phyloP scores from a whole-genome alignment of 2,888 invertebrate species.

The Amphipyra berbera region DNA sequence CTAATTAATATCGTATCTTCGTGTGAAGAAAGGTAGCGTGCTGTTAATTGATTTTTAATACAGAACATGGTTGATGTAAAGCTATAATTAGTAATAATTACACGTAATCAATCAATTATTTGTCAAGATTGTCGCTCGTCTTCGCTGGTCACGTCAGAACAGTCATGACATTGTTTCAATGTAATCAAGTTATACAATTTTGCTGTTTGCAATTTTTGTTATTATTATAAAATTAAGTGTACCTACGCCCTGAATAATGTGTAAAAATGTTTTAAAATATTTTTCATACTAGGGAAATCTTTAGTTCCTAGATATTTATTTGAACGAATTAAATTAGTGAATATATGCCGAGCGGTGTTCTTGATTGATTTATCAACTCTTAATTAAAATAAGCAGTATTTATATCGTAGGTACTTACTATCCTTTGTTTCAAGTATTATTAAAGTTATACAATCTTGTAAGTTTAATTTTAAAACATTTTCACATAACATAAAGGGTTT shows the following conservation, averaged over 20 bases:
- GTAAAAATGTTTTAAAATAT: conserved; percentile 47
- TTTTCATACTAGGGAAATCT: background rate
- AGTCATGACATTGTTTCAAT: conserved; percentile 62
- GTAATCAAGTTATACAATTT: conserved; percentile 61
- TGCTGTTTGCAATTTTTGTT: conserved; percentile 73
- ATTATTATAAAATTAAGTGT: conserved; percentile 49
- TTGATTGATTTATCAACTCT: background rate
- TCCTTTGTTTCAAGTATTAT: conserved; percentile 38
- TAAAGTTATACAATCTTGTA: conserved; percentile 14
- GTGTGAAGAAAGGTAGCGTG: conserved; percentile 39
- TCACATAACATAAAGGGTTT: conserved; percentile 52
- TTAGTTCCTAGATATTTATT: conserved; percentile 9
- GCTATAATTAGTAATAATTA: conserved; percentile 36
- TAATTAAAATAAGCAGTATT: conserved; percentile 23
- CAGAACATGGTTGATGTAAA: conserved; percentile 8
- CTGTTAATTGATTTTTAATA: conserved; percentile 31
- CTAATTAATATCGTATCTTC: conserved; percentile 7
- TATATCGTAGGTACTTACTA: conserved; percentile 44
- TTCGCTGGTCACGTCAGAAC: conserved; percentile 33
- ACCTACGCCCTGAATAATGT: conserved; percentile 31
- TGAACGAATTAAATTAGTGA: background rate
- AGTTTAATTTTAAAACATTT: conserved; percentile 40
- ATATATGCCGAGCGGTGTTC: too few relatives aligned
- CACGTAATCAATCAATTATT: conserved; percentile 29
- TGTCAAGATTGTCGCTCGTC: conserved; percentile 32